Evolutionary conservation across 2,113 vertebrate species (phyloP).

Genomic region (Labeo rohita): DNA sequence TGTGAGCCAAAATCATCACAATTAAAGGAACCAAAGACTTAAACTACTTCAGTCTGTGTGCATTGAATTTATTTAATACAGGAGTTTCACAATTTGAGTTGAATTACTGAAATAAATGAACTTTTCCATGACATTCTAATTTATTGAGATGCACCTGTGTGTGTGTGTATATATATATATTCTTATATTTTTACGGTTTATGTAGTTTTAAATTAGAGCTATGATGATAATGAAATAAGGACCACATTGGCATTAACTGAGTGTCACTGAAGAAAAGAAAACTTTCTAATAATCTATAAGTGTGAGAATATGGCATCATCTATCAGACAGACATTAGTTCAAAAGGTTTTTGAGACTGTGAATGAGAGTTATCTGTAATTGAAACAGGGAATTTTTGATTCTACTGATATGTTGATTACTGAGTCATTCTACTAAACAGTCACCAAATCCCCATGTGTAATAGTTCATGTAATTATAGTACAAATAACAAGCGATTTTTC

Average conservation of each 20-base stretch:
- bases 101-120: too few relatives aligned
- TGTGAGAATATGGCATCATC: neutral
- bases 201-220: neutral
- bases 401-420: conserved; percentile 35
- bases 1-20: too few relatives aligned
- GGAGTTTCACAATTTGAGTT: too few relatives aligned
- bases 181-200: too few relatives aligned
- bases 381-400: conserved; percentile 39
- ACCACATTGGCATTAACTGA: neutral
- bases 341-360: conserved; percentile 19
- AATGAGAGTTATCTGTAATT: conserved; percentile 27
- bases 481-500: conserved; percentile 28
- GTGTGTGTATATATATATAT: too few relatives aligned
- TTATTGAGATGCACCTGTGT: too few relatives aligned
- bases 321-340: conserved; percentile 13
- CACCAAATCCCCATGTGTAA: conserved; percentile 39
- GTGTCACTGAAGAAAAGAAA: conserved; percentile 4
- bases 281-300: neutral
- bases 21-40: too few relatives aligned
- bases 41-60: too few relatives aligned
- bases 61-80: too few relatives aligned
- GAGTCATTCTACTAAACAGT: conserved; percentile 23
- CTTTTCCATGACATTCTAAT: too few relatives aligned
- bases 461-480: conserved; percentile 27
- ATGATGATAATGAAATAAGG: neutral